Percentiles rank a stretch among this genome's conserved stretches.
Conservation (phyloP, 2,888 invertebrate species). For the Thymelicus lineola region DNA sequence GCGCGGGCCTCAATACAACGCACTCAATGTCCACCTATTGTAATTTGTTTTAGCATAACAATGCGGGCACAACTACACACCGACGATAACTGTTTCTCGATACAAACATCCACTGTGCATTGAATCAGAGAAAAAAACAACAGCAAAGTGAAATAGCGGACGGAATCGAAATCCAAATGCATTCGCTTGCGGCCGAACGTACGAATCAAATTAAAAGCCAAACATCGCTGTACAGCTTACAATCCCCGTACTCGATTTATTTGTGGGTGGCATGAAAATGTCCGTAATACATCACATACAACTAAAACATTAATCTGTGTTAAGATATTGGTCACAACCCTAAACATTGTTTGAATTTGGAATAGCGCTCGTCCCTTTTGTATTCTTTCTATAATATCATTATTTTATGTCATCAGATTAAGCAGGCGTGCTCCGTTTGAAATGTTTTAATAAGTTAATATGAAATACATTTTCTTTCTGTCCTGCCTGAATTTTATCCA, state of each 20-base stretch:
- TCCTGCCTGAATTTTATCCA: no score
- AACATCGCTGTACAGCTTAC: not conserved
- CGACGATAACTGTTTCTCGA: constrained; percentile 23
- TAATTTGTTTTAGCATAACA: constrained; percentile 33
- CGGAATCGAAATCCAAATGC: constrained; percentile 49
- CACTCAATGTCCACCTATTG: constrained; percentile 33
- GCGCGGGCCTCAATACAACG: constrained; percentile 37
- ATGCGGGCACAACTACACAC: constrained; percentile 10
- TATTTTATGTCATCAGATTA: no score
- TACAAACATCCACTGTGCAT: constrained; percentile 27
- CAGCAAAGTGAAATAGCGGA: constrained; percentile 48
- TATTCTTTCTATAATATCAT: no score
- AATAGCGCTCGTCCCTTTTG: no score
- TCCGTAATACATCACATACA: constrained; percentile 36
- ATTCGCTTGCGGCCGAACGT: constrained; percentile 56
- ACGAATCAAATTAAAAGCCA: constrained; percentile 3
- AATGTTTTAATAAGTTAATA: no score
- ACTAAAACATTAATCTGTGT: constrained; percentile 52
- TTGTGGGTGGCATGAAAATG: no score
- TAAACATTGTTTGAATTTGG: no score
- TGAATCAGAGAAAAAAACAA: constrained; percentile 44
- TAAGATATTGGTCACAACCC: no score
- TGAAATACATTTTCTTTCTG: no score
- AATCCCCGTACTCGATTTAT: not conserved
- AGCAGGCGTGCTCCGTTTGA: no score